Conservation (phyloP, 2,888 invertebrate species). For the Acanthococcus lagerstroemiae region DNA sequence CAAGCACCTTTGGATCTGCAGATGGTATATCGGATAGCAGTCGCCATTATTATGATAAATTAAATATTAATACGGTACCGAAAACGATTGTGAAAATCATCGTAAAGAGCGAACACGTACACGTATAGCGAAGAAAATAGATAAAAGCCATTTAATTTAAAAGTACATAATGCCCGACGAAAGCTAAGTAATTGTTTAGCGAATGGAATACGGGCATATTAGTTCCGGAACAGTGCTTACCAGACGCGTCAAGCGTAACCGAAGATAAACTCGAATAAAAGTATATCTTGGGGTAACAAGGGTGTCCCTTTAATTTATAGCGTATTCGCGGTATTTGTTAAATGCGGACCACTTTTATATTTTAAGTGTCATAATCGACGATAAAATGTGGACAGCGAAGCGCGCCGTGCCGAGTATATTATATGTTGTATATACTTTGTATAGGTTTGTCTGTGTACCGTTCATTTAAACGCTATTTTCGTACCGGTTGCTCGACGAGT, state of each 20-base stretch:
- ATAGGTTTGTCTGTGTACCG: too few relatives aligned
- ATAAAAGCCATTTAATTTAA: slow-evolving; percentile 31
- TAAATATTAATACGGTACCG: slow-evolving; percentile 29
- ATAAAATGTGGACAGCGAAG: slow-evolving; percentile 4
- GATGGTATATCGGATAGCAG: neutral
- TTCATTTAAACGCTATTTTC: too few relatives aligned
- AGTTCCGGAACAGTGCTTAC: slow-evolving; percentile 29
- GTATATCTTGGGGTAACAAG: slow-evolving; percentile 21
- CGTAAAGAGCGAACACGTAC: slow-evolving; percentile 12
- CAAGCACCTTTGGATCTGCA: neutral
- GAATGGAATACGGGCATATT: slow-evolving; percentile 29
- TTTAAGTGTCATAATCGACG: slow-evolving; percentile 29
- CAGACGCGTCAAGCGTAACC: slow-evolving; percentile 30
- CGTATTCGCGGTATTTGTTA: slow-evolving; percentile 25
- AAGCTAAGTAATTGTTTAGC: slow-evolving; percentile 31
- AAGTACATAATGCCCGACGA: slow-evolving; percentile 31
- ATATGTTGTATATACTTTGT: neutral
- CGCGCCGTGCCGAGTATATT: neutral
- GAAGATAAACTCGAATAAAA: slow-evolving; percentile 30
- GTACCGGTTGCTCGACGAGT: too few relatives aligned
- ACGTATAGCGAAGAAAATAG: slow-evolving; percentile 21
- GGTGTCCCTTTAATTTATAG: slow-evolving; percentile 29
- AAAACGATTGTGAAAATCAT: slow-evolving; percentile 17
- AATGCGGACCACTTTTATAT: slow-evolving; percentile 27
- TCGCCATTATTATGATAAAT: slow-evolving; percentile 30